Base-by-base conservation (phyloP, 2,797 vertebrate genomes). In the Enoplosus armatus region DNA sequence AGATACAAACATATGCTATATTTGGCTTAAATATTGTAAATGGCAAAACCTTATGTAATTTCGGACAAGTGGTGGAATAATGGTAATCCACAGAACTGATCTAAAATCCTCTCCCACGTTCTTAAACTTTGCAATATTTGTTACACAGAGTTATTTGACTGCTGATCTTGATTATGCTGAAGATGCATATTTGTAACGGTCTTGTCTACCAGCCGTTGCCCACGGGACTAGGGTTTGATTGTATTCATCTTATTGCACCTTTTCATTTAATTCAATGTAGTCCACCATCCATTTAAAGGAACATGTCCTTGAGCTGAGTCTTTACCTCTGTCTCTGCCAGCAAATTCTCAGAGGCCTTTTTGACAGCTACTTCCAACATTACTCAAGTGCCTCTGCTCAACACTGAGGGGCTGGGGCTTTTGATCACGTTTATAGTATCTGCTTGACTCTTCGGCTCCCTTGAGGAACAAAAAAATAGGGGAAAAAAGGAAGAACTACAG, bases 281-380 rank as follows among this genome's bases (percentile, higher is more conserved):
- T 56, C 9, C 11, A 59, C 61, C 56, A 22, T 56, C 29, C 20
- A 14, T 74, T 69, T 66, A 65, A 74, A 58, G 29, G 27, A 76
- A 58, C 18, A 11, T 41, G 79, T 72, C 84, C 82, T 82, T 80
- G 79, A 81, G 80, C 67, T 62, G 35, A 0, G 10, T 82, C 63
- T 75, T 60, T 71, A 26, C 18, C 67, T 24, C 59, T 5, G 43
- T 64, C 29, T 61, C 54, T 64, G 56, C 27, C 56, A 72, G 39
- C 58, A 54, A 62, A 65, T 67, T 76, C 73, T 82, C 83, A 8
- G 53, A 66, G 72, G 82, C 6, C 39, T 78, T 60, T 86, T 72
- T 85, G 85, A 85, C 81, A 82, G 80, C 66, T 61, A 33, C 55
- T 83, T 80, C 67, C 27, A 41, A 78, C 78, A 82, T 65, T 66